phyloP scores from a whole-genome alignment of 2,888 invertebrate species.

The Malachius bipustulatus region DNA sequence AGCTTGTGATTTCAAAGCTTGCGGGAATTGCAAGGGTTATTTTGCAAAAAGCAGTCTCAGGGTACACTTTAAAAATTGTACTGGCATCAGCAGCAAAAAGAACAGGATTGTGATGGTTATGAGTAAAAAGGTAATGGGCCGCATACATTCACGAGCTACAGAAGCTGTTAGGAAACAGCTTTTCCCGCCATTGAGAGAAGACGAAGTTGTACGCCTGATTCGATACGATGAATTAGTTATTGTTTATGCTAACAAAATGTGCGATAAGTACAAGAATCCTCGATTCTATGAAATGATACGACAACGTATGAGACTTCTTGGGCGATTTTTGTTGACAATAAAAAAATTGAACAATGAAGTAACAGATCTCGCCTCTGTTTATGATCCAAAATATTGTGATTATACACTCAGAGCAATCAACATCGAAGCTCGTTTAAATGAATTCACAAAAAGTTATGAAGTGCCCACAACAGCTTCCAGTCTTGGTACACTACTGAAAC shows the following conservation, averaged over 20 bases:
- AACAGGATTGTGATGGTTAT: not conserved
- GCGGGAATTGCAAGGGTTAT: slow-evolving; percentile 17
- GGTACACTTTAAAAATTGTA: slow-evolving; percentile 11
- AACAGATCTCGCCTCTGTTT: slow-evolving; percentile 16
- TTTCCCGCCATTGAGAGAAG: slow-evolving; percentile 17
- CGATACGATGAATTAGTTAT: slow-evolving; percentile 18
- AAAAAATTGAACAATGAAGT: slow-evolving; percentile 7
- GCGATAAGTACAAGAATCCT: slow-evolving; percentile 14
- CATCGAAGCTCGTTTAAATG: slow-evolving; percentile 13
- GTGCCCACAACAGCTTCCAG: slow-evolving; percentile 16
- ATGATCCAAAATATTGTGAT: slow-evolving; percentile 16
- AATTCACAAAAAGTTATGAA: slow-evolving; percentile 2
- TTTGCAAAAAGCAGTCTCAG: slow-evolving; percentile 17
- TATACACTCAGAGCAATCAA: slow-evolving; percentile 12
- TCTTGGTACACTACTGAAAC: slow-evolving; percentile 15
- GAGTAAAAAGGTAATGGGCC: slow-evolving; percentile 8
- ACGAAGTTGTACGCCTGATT: slow-evolving; percentile 14
- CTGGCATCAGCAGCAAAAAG: not conserved
- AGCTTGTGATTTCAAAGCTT: slow-evolving; percentile 15
- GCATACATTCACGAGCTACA: slow-evolving; percentile 12
- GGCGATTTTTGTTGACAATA: slow-evolving; percentile 11
- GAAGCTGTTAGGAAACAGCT: slow-evolving; percentile 11
- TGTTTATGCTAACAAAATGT: slow-evolving; percentile 17
- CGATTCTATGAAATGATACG: slow-evolving; percentile 18
- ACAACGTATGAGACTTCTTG: slow-evolving; percentile 15